Evolutionary conservation across 2,113 vertebrate genomes (phyloP).

Genomic region (Myodes glareolus): DNA sequence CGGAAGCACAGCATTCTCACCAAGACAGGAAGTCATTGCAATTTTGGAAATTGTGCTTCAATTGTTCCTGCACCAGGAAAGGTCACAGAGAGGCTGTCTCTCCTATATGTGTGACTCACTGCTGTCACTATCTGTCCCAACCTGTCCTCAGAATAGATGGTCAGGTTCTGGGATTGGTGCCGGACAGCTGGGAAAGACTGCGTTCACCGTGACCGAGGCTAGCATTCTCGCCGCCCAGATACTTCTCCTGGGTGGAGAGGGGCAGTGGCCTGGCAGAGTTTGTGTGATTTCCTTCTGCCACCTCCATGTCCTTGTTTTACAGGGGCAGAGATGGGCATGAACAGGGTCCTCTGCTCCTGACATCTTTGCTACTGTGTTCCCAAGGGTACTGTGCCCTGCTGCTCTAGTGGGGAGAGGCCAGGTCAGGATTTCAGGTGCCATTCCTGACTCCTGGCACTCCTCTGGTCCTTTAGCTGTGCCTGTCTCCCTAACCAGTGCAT

Average conservation of each 20-base stretch:
- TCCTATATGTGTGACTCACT: background rate
- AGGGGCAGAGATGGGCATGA: background rate
- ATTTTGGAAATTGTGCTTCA: accelerated
- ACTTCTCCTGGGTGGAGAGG: background rate
- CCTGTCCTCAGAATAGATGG: accelerated
- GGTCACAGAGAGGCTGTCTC: background rate
- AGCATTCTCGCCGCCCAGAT: background rate
- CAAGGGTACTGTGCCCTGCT: background rate
- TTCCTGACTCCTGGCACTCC: background rate
- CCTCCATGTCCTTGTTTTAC: background rate
- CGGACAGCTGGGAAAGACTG: background rate
- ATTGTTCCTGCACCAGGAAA: accelerated
- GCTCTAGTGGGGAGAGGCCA: background rate
- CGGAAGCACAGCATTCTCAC: accelerated
- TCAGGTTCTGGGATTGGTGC: background rate
- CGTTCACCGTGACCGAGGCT: background rate
- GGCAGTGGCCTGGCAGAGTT: background rate
- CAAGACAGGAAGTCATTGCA: background rate
- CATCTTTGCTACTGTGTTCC: too few species aligned
- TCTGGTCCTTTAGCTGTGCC: background rate
- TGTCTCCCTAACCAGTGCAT: background rate
- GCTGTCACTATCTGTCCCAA: accelerated
- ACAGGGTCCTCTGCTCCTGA: background rate
- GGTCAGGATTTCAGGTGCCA: background rate
- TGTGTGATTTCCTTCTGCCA: background rate